phyloP scores from a whole-genome alignment of 1,140 invertebrate species.

The Geopemphigus sp. region DNA sequence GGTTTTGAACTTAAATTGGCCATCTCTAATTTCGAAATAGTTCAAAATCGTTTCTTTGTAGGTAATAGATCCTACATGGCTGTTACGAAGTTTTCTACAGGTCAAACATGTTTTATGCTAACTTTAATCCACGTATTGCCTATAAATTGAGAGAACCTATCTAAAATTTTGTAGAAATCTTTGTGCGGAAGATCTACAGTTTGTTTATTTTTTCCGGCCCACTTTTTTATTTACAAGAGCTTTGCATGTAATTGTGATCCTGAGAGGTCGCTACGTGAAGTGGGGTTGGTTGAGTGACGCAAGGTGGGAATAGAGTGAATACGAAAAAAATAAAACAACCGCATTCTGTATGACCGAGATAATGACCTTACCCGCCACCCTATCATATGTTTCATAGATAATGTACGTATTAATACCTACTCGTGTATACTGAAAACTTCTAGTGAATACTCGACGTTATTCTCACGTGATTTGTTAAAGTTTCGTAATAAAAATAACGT shows the following conservation, averaged over 20 bases:
- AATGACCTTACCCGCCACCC: constrained; percentile 16
- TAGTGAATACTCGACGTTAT: constrained; percentile 14
- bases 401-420: not conserved
- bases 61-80: not conserved
- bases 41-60: not conserved
- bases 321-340: constrained; percentile 18
- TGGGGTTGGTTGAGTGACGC: constrained; percentile 33
- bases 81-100: not conserved
- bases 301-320: constrained; percentile 3
- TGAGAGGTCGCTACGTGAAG: not conserved
- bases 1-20: too few relatives aligned
- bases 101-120: too few relatives aligned
- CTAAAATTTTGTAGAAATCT: not conserved
- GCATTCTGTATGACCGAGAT: constrained; percentile 2
- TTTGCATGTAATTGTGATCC: constrained; percentile 36
- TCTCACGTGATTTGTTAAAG: constrained; percentile 19
- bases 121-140: too few relatives aligned
- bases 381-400: constrained; percentile 29
- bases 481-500: constrained; percentile 44
- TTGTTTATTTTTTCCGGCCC: constrained; percentile 16
- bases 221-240: constrained; percentile 21
- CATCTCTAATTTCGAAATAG: too few relatives aligned
- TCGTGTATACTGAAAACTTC: not conserved
- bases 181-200: not conserved
- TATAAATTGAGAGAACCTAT: constrained; percentile 15